Base-by-base conservation (phyloP, 2,113 vertebrate genomes). In the Blennius ocellaris region DNA sequence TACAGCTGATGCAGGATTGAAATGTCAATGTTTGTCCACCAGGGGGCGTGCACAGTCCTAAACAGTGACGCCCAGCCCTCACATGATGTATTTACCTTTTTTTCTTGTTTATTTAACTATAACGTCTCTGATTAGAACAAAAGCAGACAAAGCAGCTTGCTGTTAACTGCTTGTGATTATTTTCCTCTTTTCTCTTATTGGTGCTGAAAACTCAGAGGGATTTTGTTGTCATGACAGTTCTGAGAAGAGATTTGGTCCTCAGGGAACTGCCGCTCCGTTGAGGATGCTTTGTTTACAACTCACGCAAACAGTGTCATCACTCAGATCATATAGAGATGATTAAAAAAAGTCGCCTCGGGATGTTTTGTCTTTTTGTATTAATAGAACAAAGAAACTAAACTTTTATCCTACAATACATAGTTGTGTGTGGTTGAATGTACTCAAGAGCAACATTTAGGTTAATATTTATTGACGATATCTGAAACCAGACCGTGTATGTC, bases 1-100 rank as follows among this genome's bases (percentile, higher is more conserved):
- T 83, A n/a, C 69, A 75, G 47, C 40, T 10, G 9, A 14, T 8
- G n/a, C 17, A 73, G 47, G 62, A 79, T 84, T 69, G 73, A 7
- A 9, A 11, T 41, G 10, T 40, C 39, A 11, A 1, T 21, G 21
- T 71, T 55, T 58, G 43, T 17, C 70, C 82, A 81, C 64, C 36
- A 80, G 79, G 66, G 58, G 82, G 81, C 67, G 17, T 3, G 39
- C 2, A 8, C 10, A n/a, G 36, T 17, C 54, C 8, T 61, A 15
- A 73, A 37, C 9, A 17, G 9, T 62, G 39, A 48, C 45, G n/a
- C 14, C 45, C 45, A 48, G 12, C n/a, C 11, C 14, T 47, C 7
- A 7, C n/a, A 9, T 45, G 43, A 45, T 45, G 43, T 11, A 0
- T 14, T 14, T 45, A 11, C 16, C 8, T 6, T 7, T 14, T 14